phyloP scores from a whole-genome alignment of 2,888 invertebrate genomes.

The Drosophila greeni region DNA sequence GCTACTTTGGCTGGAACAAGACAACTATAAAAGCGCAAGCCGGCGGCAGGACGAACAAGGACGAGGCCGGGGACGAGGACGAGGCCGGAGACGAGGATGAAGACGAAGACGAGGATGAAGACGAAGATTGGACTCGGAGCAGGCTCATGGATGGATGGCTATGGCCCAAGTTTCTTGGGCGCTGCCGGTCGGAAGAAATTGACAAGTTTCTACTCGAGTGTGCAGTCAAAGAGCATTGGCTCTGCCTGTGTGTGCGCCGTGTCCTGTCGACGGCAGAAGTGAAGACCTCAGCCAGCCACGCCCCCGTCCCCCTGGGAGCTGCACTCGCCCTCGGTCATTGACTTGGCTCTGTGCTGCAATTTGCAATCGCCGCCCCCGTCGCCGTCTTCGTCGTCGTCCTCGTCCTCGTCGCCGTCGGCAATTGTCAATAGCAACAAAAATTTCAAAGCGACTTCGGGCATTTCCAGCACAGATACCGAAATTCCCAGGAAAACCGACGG shows the following conservation, averaged over 20 bases:
- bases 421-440: constrained; percentile 68
- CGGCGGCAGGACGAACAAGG: background rate
- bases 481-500: constrained; percentile 10
- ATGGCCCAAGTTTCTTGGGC: constrained; percentile 10
- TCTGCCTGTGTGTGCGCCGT: constrained; percentile 14
- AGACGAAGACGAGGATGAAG: background rate
- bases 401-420: constrained; percentile 27
- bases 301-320: constrained; percentile 18
- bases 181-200: constrained; percentile 55
- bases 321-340: constrained; percentile 60
- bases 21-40: constrained; percentile 64
- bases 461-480: constrained; percentile 21
- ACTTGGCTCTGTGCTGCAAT: constrained; percentile 66
- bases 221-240: constrained; percentile 66
- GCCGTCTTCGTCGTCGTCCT: background rate
- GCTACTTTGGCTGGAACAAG: constrained; percentile 52
- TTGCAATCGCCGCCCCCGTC: constrained; percentile 39
- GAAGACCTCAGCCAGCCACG: constrained; percentile 23
- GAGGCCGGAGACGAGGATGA: background rate
- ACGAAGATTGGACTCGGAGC: background rate
- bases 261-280: constrained; percentile 29
- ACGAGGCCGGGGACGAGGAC: background rate
- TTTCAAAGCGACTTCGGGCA: constrained; percentile 53
- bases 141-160: constrained; percentile 11
- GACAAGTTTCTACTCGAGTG: constrained; percentile 71